Conservation (phyloP, 2,888 invertebrate genomes). For the Candidula unifasciata region DNA sequence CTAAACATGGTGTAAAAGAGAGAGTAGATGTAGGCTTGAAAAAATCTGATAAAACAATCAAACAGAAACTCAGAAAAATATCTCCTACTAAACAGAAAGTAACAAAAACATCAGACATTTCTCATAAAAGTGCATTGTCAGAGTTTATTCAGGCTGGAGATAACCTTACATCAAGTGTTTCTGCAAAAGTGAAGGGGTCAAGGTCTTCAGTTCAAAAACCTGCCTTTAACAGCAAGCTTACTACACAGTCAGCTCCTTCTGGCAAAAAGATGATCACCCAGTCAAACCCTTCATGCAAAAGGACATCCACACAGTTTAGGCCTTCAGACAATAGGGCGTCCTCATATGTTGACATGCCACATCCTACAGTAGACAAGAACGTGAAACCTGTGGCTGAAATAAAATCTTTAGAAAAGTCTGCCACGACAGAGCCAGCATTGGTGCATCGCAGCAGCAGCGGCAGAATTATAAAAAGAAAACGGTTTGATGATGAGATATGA, state of each 20-base stretch:
- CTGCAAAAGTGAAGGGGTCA: neutral
- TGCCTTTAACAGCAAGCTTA: neutral
- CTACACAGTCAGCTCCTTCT: neutral
- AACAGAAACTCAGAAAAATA: neutral
- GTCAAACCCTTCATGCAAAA: too few relatives aligned
- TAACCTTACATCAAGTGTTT: neutral
- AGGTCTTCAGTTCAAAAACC: neutral
- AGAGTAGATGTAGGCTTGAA: neutral
- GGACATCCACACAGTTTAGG: too few relatives aligned
- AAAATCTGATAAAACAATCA: neutral
- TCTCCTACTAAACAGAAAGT: neutral
- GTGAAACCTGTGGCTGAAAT: neutral
- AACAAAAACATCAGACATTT: neutral
- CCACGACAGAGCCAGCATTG: neutral
- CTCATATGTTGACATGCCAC: neutral
- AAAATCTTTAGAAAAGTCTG: conserved; percentile 8
- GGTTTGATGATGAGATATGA: conserved; percentile 35
- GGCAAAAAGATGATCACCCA: too few relatives aligned
- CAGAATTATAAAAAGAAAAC: conserved; percentile 35
- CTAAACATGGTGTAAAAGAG: neutral
- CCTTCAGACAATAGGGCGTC: neutral
- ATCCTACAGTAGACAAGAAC: neutral
- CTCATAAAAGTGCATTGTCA: neutral
- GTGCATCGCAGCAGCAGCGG: conserved; percentile 43
- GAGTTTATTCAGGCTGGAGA: neutral